These are phyloP conservation scores for Acholoe squamosa DNA, from an alignment of 2,888 invertebrate species.

Conservation along the genomic window DNA sequence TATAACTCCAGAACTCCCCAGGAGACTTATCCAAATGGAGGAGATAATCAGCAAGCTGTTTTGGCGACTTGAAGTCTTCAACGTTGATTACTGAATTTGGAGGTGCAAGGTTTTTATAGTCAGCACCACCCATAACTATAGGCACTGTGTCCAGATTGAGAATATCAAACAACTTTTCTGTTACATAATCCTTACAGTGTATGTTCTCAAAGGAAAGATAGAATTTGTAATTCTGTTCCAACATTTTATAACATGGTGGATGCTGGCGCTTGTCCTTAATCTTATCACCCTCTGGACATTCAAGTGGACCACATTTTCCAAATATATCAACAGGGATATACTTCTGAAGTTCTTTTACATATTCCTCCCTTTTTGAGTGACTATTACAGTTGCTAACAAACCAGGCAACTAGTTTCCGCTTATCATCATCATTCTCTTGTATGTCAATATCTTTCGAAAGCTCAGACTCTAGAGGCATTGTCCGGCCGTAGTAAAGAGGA, in stretches of 20 bases:
- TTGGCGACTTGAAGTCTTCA: constrained; percentile 94
- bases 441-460: background rate
- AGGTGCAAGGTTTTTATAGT: constrained; percentile 66
- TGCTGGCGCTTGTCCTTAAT: background rate
- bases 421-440: background rate
- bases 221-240: constrained; percentile 68
- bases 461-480: background rate
- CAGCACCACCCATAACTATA: constrained; percentile 68
- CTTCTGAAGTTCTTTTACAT: no score
- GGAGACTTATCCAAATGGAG: constrained; percentile 93
- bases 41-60: constrained; percentile 93
- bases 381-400: constrained; percentile 73
- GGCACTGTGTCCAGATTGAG: constrained; percentile 66
- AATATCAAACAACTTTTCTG: constrained; percentile 69
- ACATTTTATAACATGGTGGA: constrained; percentile 54
- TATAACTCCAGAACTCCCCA: constrained; percentile 95
- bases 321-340: no score
- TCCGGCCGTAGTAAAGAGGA: constrained; percentile 68
- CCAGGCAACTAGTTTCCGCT: constrained; percentile 70
- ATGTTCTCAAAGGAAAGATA: constrained; percentile 72
- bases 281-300: background rate
- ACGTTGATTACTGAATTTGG: constrained; percentile 94
- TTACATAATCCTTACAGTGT: constrained; percentile 71
- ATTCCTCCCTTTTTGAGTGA: background rate
- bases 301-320: no score